Evolutionary conservation across 2,113 vertebrate species (phyloP).

Genomic region (Xiphophorus couchianus): DNA sequence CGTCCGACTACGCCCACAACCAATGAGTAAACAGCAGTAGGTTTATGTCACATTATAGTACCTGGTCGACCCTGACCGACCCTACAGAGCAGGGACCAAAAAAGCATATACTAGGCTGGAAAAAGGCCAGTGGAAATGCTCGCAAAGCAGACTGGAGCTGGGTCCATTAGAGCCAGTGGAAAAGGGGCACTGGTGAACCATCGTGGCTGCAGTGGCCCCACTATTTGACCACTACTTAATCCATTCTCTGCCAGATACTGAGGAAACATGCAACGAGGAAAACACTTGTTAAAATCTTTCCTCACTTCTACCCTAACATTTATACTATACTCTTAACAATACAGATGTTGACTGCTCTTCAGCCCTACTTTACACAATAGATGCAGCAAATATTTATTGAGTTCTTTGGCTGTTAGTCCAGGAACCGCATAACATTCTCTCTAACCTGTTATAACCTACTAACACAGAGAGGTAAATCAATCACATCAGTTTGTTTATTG

Average conservation of each 20-base stretch:
- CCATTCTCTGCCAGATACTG: background rate
- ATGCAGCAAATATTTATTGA: background rate
- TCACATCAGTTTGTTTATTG: constrained; percentile 10
- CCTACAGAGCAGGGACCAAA: no score
- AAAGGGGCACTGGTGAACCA: no score
- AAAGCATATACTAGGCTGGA: no score
- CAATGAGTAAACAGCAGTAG: no score
- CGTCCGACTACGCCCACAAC: no score
- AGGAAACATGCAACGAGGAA: background rate
- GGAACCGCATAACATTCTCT: constrained; percentile 1
- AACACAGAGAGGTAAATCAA: constrained; percentile 22
- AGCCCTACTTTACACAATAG: background rate
- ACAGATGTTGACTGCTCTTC: background rate
- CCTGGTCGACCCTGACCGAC: no score
- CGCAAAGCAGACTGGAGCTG: no score
- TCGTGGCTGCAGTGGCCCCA: background rate
- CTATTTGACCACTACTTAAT: background rate
- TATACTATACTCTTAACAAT: background rate
- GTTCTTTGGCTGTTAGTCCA: constrained; percentile 1
- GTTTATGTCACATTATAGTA: no score
- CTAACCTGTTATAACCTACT: constrained; percentile 30
- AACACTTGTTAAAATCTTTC: background rate
- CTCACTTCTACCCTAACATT: background rate
- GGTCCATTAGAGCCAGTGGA: no score
- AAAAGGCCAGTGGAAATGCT: no score